Conservation (phyloP, 2,113 vertebrate species). For the Megalops atlanticus region DNA sequence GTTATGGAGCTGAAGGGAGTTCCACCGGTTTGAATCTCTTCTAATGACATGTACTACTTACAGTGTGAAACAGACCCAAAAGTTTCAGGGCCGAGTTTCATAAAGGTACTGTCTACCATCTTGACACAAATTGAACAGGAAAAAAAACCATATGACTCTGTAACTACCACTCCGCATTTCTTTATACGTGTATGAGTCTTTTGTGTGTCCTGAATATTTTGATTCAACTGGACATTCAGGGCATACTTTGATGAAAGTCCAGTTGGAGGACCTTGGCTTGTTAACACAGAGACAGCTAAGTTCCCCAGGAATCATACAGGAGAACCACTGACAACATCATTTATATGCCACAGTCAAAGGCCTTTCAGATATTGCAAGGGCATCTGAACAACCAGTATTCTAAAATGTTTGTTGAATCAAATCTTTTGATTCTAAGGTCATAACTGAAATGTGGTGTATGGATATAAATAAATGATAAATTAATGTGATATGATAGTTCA, state of each 20-base stretch:
- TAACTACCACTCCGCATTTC: neutral
- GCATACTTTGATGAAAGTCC: neutral
- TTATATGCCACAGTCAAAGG: neutral
- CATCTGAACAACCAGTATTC: neutral
- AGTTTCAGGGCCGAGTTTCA: neutral
- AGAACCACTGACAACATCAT: too few species aligned
- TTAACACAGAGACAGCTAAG: too few species aligned
- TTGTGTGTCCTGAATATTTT: neutral
- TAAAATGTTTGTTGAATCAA: neutral
- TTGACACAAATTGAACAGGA: neutral
- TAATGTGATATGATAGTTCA: neutral
- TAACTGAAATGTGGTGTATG: neutral
- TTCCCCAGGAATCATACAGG: neutral
- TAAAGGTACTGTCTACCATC: neutral
- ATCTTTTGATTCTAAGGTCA: neutral
- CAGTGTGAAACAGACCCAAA: neutral
- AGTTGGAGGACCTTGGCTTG: neutral
- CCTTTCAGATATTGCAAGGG: neutral
- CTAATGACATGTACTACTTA: neutral
- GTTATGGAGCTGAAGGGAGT: conserved; percentile 2
- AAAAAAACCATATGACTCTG: neutral
- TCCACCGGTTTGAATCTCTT: neutral
- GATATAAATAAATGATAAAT: neutral
- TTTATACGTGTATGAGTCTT: neutral
- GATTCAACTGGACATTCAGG: neutral